Evolutionary conservation across 2,113 vertebrate species (phyloP).

Genomic region (Macrotis lagotis): DNA sequence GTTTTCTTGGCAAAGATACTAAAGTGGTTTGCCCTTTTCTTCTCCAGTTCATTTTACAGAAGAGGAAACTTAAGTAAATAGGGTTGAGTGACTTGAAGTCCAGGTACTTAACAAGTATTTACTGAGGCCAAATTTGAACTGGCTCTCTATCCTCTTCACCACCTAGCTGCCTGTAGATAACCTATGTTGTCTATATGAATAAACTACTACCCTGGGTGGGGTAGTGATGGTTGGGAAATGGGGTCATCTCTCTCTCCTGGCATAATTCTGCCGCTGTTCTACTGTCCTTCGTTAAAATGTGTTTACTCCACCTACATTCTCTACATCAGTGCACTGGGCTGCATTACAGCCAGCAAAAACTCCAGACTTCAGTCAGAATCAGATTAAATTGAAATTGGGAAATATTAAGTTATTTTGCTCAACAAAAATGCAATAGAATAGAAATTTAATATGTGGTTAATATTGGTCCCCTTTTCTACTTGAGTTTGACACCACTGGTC

Average conservation of each 20-base stretch:
- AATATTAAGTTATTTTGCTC: not conserved
- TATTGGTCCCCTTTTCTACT: not conserved
- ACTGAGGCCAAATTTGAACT: not conserved
- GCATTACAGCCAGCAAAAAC: not conserved
- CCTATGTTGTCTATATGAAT: not conserved
- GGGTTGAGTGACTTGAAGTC: not conserved
- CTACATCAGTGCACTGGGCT: not conserved
- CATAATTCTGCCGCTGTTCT: too few relatives aligned
- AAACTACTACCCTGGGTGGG: not conserved
- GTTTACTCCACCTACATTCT: too few relatives aligned
- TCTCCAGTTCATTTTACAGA: not conserved
- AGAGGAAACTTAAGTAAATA: not conserved
- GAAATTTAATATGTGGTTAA: not conserved
- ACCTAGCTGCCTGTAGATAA: not conserved
- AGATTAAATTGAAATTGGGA: not conserved
- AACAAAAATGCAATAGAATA: not conserved
- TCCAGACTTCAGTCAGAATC: not conserved
- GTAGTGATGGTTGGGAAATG: too few relatives aligned
- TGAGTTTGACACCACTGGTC: not conserved
- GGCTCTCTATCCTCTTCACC: too few relatives aligned
- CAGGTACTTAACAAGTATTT: not conserved
- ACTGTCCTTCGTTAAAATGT: too few relatives aligned
- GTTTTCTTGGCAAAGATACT: not conserved
- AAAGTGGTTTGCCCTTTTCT: not conserved
- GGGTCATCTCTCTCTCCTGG: too few relatives aligned